Evolutionary conservation across 2,797 vertebrate genomes (phyloP), one percentile per base, ranked within the genome.

Genomic region (Typhlichthys subterraneus): DNA sequence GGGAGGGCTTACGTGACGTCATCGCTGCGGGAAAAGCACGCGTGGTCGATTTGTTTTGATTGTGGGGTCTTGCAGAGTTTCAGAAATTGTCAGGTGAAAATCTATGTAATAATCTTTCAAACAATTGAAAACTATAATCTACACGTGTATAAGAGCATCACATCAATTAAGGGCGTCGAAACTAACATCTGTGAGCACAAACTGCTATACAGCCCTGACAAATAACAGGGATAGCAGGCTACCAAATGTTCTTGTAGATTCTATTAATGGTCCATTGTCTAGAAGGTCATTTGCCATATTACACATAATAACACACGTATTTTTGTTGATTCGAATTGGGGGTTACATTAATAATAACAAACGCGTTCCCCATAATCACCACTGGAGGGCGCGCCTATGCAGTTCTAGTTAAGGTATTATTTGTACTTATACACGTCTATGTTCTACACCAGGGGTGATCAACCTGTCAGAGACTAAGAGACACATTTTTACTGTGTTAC

Each of bases 1-100:
- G 76, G 88, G 83, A 42, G 74, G 83, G 75, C 5, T 50, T 33
- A 49, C 29, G 81, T 93, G 90, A 93, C 89, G 91, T 94, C 86
- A 90, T 65, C 77, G 86, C 85, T 92, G 92, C 89, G 87, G 91
- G 91, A 89, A 91, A 90, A 88, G 73, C 86, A 91, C 89, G 89
- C 91, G 89, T 93, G 91, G 88, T 85, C 81, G 85, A 88, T 89
- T 92, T 94, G 91, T 93, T 93, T 92, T 93, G 90, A 89, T 93
- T 85, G 83, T 84, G 78, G 63, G 68, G 53, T 74, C 70, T 72
- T 73, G 75, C 61, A 6, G 63, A 61, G 55, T 64, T 76, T 67
- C 59, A 1, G 1, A 2, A 2, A 54, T 56, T 10, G 4, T 15
- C 6, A 17, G 9, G 38, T 42, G 38, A 42, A 42, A 42, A 42